Evolutionary conservation across 2,113 vertebrate species (phyloP).

Genomic region (Poecilia latipinna): DNA sequence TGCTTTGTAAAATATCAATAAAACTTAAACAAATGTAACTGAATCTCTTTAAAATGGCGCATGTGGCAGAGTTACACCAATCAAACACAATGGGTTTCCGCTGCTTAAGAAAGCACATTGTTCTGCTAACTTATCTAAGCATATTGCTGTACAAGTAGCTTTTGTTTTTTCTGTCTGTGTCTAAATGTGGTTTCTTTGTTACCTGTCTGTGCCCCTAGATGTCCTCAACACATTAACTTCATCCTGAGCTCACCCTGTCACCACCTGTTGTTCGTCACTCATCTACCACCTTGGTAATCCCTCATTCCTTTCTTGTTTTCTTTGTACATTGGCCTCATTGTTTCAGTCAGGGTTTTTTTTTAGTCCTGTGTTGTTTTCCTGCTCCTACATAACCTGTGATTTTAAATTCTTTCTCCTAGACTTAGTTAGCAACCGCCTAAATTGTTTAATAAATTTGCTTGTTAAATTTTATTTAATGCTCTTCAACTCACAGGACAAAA

Average conservation of each 20-base stretch:
- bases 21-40: too few relatives aligned
- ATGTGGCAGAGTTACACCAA: too few relatives aligned
- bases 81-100: too few relatives aligned
- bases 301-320: neutral
- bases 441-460: neutral
- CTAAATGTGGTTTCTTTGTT: neutral
- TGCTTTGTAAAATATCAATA: too few relatives aligned
- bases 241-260: neutral
- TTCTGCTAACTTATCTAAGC: too few relatives aligned
- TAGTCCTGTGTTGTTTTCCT: neutral
- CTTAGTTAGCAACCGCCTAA: neutral
- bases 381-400: neutral
- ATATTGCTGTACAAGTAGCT: too few relatives aligned
- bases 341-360: neutral
- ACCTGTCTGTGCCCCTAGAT: neutral
- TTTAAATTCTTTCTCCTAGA: neutral
- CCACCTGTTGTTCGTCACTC: neutral
- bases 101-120: too few relatives aligned
- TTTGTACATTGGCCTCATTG: neutral
- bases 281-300: neutral
- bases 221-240: neutral
- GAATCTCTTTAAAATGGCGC: too few relatives aligned
- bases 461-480: neutral
- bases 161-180: neutral
- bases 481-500: neutral